A percentile compares a stretch with the other conserved stretches of the same genome.
phyloP scores from a whole-genome alignment of 2,888 invertebrate genomes.

The Gymnosoma rotundatum region DNA sequence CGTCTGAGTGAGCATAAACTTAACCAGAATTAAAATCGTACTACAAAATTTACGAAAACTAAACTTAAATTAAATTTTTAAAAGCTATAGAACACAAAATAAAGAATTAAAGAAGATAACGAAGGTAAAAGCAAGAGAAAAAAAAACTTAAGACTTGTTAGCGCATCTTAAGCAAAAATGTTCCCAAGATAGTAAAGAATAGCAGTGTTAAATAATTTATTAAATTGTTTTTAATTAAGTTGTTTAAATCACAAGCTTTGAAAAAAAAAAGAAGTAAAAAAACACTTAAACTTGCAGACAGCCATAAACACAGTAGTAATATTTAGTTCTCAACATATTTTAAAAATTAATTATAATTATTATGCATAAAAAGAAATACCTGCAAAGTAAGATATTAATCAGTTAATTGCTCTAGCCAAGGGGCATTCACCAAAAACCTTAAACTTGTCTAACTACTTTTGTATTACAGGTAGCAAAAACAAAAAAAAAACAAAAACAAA shows the following conservation, averaged over 20 bases:
- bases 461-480: not conserved
- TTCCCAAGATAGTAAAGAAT: slow-evolving; percentile 17
- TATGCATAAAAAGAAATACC: slow-evolving; percentile 27
- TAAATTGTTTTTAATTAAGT: slow-evolving; percentile 70
- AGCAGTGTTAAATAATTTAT: slow-evolving; percentile 54
- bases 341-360: slow-evolving; percentile 63
- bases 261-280: not conserved
- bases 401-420: slow-evolving; percentile 39
- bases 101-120: slow-evolving; percentile 7
- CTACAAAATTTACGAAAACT: slow-evolving; percentile 4
- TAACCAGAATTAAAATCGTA: not conserved
- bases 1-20: not conserved
- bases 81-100: not conserved
- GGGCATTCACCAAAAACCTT: slow-evolving; percentile 30
- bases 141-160: not conserved
- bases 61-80: not conserved
- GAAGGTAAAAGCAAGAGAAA: not conserved
- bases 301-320: slow-evolving; percentile 56
- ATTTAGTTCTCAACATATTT: slow-evolving; percentile 56
- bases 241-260: slow-evolving; percentile 33
- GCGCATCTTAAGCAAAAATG: not conserved
- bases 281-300: slow-evolving; percentile 1
- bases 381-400: not conserved
- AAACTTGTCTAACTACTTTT: no score
- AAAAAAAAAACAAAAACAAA: slow-evolving; percentile 12